Base-by-base conservation (phyloP, 2,888 invertebrate species). In the Parapristionchus giblindavisi region DNA sequence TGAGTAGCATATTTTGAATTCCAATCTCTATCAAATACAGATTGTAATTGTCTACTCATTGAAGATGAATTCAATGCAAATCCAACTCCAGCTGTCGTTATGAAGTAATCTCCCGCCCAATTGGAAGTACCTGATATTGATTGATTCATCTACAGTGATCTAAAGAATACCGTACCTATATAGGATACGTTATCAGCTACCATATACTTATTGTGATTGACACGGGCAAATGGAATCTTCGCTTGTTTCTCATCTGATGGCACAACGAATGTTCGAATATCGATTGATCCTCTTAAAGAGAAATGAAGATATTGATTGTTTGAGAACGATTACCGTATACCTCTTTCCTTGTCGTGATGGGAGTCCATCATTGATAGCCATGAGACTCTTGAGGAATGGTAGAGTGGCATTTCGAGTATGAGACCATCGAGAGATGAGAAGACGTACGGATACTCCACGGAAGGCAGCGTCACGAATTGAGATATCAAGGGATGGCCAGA, bases 181-280 rank as follows among this genome's bases (percentile, higher is more conserved):
- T 94, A 96, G 0, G 94, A 96, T 0, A 92, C 91, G 54, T 92
- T 91, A 84, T 98, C 97, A 0, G 97, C 96, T 34, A 98, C 96
- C 96, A 98, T 96, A 89, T 96, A 98, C 87, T 98, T 97, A 89
- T 96, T 96, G 89, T 97, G 97, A 90, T 96, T 97, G 0, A 98
- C 97, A 71, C 97, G 91, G 0, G 92, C 92, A 90, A 90, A 95
- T 0, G 96, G 96, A 79, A 97, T 96, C 88, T 92, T 92, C 74
- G 91, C 91, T 88, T 96, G 94, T 27, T 92, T 92, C 0, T 73
- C 54, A 6, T 63, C 65, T 2, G 78, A 71, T 0, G 96, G 96
- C 2, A 97, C 95, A 73, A 93, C 91, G 89, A 96, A 97, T 77
- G 94, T 91, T 90, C 36, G 32, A 2, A 68, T 27, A 5, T 32